Percentiles rank a stretch among this genome's conserved stretches.
phyloP scores from a whole-genome alignment of 2,113 vertebrate species.

The Dicerorhinus sumatrensis region DNA sequence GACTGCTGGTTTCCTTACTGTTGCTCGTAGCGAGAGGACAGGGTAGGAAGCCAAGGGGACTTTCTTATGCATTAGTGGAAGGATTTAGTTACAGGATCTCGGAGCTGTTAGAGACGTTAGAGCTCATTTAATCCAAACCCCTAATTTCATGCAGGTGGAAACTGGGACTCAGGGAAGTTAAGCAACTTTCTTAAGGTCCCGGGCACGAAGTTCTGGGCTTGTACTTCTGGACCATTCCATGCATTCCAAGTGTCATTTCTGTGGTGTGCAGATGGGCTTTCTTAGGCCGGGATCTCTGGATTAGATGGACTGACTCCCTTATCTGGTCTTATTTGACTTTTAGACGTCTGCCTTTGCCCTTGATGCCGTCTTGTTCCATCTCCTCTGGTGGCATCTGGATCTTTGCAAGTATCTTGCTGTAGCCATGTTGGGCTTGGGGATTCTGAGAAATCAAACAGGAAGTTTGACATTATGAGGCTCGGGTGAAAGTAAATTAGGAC shows the following conservation, averaged over 20 bases:
- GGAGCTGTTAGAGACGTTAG: background rate
- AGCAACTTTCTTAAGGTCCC: background rate
- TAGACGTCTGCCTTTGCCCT: background rate
- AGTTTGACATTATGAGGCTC: background rate
- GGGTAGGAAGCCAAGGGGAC: background rate
- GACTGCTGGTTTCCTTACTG: background rate
- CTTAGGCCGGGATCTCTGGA: background rate
- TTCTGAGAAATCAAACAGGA: background rate
- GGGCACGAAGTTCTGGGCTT: background rate
- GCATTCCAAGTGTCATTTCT: background rate
- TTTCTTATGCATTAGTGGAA: background rate
- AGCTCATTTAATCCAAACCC: background rate
- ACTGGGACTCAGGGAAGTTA: background rate
- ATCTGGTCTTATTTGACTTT: background rate
- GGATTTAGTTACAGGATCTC: background rate
- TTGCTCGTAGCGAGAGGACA: background rate
- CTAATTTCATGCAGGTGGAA: background rate
- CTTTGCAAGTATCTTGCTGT: background rate
- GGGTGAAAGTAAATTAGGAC: slow-evolving; percentile 32
- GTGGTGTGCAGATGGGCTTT: background rate
- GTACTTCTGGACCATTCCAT: background rate
- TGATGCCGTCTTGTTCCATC: background rate
- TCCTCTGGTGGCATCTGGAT: background rate
- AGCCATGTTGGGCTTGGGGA: background rate
- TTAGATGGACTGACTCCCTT: background rate